These are phyloP conservation scores for Acrocyrtus sp. DNA, from an alignment of 2,888 invertebrate genomes.

Conservation along the genomic window DNA sequence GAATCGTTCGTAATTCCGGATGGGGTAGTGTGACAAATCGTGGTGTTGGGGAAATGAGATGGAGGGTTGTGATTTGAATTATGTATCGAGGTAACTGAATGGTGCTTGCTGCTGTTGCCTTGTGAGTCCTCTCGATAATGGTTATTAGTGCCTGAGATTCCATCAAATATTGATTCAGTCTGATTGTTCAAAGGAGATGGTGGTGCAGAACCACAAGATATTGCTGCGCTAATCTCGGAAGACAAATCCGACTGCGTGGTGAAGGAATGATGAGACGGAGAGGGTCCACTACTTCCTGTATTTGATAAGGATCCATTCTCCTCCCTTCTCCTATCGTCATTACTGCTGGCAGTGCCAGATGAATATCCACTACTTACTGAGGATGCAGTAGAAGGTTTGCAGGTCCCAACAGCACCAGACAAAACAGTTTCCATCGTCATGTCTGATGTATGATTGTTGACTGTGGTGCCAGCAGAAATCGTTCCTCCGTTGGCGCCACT, in stretches of 20 bases:
- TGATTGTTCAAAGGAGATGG: slow-evolving; percentile 72
- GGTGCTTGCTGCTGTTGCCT: slow-evolving; percentile 29
- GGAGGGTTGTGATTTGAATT: slow-evolving; percentile 45
- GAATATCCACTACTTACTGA: slow-evolving; percentile 63
- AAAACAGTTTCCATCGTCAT: slow-evolving; percentile 51
- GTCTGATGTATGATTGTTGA: slow-evolving; percentile 58
- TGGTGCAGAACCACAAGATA: slow-evolving; percentile 77
- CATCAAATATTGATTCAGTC: slow-evolving; percentile 57
- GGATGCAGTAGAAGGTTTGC: slow-evolving; percentile 61
- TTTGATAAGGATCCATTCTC: slow-evolving; percentile 61
- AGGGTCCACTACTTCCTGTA: slow-evolving; percentile 66
- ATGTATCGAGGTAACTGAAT: slow-evolving; percentile 38
- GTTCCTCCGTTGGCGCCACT: neutral
- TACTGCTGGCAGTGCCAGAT: slow-evolving; percentile 62
- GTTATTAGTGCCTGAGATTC: slow-evolving; percentile 48
- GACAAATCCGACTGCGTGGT: slow-evolving; percentile 78
- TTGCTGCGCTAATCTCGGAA: slow-evolving; percentile 81
- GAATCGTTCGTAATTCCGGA: slow-evolving; percentile 40
- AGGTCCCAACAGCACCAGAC: slow-evolving; percentile 60
- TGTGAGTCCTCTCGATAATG: slow-evolving; percentile 48
- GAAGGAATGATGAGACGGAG: slow-evolving; percentile 68
- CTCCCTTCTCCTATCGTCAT: slow-evolving; percentile 59
- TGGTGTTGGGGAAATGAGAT: slow-evolving; percentile 39
- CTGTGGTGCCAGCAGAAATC: slow-evolving; percentile 55
- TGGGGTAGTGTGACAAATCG: slow-evolving; percentile 37